A percentile compares a stretch with the other conserved stretches of the same genome.
Evolutionary conservation across 2,888 invertebrate genomes (phyloP).

Genomic region (Dryomyza anilis): DNA sequence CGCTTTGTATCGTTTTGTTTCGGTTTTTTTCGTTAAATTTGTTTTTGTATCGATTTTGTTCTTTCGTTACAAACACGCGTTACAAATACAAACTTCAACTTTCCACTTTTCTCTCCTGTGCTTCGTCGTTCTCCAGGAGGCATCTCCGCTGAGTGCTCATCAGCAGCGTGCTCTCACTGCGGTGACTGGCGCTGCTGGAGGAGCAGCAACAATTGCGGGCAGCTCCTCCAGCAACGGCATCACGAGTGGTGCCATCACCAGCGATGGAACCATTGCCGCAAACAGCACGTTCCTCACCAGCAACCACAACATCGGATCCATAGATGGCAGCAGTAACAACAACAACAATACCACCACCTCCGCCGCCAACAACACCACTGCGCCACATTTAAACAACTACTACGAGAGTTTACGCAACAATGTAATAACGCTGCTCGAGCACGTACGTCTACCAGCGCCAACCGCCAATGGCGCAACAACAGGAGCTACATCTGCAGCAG

Average conservation of each 20-base stretch:
- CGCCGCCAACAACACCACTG: conserved; percentile 12
- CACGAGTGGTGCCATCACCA: conserved; percentile 36
- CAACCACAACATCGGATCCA: conserved; percentile 77
- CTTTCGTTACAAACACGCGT: not conserved
- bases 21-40: too few species aligned
- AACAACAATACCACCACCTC: conserved; percentile 25
- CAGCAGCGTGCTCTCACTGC: conserved; percentile 48
- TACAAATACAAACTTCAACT: not conserved
- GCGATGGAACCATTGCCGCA: not conserved
- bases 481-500: conserved; percentile 43
- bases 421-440: conserved; percentile 88
- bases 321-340: conserved; percentile 5
- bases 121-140: too few species aligned
- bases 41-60: too few species aligned
- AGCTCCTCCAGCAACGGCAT: conserved; percentile 37
- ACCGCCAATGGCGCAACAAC: conserved; percentile 34
- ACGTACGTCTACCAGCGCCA: conserved; percentile 77
- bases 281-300: conserved; percentile 1
- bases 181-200: conserved; percentile 45
- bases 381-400: conserved; percentile 84
- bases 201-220: conserved; percentile 41
- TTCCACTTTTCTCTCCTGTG: too few species aligned
- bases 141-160: conserved; percentile 58
- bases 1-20: too few species aligned
- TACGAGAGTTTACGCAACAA: conserved; percentile 92